A percentile compares a stretch with the other conserved stretches of the same genome.
These are phyloP conservation scores for Phalacrocorax aristotelis DNA, from an alignment of 2,113 vertebrate genomes.

Conservation along the genomic window DNA sequence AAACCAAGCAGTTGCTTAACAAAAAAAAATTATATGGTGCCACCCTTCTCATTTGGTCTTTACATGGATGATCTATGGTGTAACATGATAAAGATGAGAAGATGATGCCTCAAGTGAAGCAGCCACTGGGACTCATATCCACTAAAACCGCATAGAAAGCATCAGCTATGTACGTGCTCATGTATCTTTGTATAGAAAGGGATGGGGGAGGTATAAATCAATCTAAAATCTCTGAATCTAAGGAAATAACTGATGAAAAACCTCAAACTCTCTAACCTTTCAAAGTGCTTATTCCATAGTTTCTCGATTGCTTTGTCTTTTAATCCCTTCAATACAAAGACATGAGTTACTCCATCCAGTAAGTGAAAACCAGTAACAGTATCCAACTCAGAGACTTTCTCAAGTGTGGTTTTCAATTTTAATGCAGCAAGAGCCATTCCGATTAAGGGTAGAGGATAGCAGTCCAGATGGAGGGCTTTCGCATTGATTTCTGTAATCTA, in stretches of 20 bases:
- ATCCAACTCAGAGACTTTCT: constrained; percentile 67
- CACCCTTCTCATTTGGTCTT: background rate
- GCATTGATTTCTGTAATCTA: constrained; percentile 78
- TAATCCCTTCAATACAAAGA: constrained; percentile 85
- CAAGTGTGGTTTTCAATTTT: constrained; percentile 42
- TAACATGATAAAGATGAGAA: background rate
- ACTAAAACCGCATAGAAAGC: background rate
- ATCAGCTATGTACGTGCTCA: background rate
- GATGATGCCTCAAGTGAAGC: background rate
- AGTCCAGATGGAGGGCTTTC: constrained; percentile 68
- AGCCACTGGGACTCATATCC: background rate
- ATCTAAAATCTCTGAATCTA: background rate
- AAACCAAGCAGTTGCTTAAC: background rate
- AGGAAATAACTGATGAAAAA: background rate
- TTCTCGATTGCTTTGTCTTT: constrained; percentile 74
- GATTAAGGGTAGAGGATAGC: background rate
- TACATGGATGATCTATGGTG: background rate
- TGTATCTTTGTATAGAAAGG: background rate
- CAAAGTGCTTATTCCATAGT: constrained; percentile 75
- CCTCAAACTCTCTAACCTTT: constrained; percentile 20
- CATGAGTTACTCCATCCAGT: constrained; percentile 75
- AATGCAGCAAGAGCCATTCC: constrained; percentile 65
- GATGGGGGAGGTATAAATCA: background rate
- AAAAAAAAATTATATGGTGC: background rate
- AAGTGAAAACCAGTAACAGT: constrained; percentile 85